phyloP scores from a whole-genome alignment of 2,888 invertebrate species.

The Melanophora roralis region DNA sequence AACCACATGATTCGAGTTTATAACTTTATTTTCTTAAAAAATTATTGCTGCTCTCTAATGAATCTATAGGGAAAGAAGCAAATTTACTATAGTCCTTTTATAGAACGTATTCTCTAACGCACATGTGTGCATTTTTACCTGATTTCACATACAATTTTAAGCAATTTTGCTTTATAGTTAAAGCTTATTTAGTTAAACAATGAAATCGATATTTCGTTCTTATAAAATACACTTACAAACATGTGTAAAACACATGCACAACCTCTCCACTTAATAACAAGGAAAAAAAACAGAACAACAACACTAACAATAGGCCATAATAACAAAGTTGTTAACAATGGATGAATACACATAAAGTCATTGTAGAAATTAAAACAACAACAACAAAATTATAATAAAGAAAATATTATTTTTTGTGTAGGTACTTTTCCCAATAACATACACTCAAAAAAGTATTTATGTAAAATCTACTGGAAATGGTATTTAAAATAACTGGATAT shows the following conservation, averaged over 20 bases:
- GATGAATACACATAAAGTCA: slow-evolving; percentile 69
- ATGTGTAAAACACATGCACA: background rate
- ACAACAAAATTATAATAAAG: slow-evolving; percentile 19
- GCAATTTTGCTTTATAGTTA: slow-evolving; percentile 30
- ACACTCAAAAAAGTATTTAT: no score
- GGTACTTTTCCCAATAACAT: no score
- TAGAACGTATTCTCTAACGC: background rate
- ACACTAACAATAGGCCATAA: slow-evolving; percentile 28
- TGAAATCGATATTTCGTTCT: slow-evolving; percentile 44
- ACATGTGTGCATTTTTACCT: slow-evolving; percentile 6
- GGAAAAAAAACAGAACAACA: background rate
- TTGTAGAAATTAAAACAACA: slow-evolving; percentile 62
- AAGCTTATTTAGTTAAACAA: slow-evolving; percentile 16
- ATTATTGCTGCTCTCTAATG: slow-evolving; percentile 41
- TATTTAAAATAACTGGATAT: no score
- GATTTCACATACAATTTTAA: slow-evolving; percentile 17
- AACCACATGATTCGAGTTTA: background rate
- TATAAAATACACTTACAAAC: background rate
- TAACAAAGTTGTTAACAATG: slow-evolving; percentile 50
- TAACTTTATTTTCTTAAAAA: slow-evolving; percentile 18
- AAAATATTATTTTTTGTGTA: slow-evolving; percentile 71
- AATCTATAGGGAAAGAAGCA: slow-evolving; percentile 19
- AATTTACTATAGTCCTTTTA: slow-evolving; percentile 13
- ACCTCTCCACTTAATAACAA: slow-evolving; percentile 11
- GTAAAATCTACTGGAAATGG: no score